phyloP scores from a whole-genome alignment of 2,888 invertebrate genomes.

The Erebia epiphron region DNA sequence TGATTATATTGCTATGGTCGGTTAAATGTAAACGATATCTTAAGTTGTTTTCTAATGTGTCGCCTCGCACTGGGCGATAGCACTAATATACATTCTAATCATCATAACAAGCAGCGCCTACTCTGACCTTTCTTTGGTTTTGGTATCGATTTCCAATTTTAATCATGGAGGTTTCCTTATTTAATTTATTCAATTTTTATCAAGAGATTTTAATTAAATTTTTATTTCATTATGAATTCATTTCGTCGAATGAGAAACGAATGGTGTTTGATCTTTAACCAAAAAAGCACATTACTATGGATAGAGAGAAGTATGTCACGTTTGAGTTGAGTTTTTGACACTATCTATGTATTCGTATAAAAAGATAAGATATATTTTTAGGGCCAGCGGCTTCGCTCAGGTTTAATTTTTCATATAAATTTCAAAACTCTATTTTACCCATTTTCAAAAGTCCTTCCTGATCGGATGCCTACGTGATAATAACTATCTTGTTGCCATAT shows the following conservation, averaged over 20 bases:
- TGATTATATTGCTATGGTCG: slow-evolving; percentile 40
- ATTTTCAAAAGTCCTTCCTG: no score
- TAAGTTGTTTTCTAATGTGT: slow-evolving; percentile 65
- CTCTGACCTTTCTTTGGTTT: slow-evolving; percentile 55
- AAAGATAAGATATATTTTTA: no score
- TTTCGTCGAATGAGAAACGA: slow-evolving; percentile 59
- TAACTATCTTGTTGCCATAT: no score
- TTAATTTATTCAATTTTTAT: slow-evolving; percentile 65
- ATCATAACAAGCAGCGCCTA: slow-evolving; percentile 43
- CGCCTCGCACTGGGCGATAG: slow-evolving; percentile 63
- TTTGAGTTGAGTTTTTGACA: no score
- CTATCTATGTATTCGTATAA: no score
- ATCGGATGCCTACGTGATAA: no score
- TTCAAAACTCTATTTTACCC: no score
- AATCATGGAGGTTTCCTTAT: slow-evolving; percentile 48
- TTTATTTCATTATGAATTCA: slow-evolving; percentile 55
- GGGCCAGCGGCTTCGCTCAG: no score
- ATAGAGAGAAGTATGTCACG: not conserved
- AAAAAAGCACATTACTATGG: slow-evolving; percentile 6
- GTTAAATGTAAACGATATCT: slow-evolving; percentile 60
- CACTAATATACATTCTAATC: slow-evolving; percentile 49
- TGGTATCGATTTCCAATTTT: slow-evolving; percentile 55
- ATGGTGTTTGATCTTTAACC: slow-evolving; percentile 51
- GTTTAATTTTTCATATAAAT: no score
- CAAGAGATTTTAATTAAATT: slow-evolving; percentile 63